Conservation (phyloP, 2,888 invertebrate genomes). For the Lasioglossum zephyrum region DNA sequence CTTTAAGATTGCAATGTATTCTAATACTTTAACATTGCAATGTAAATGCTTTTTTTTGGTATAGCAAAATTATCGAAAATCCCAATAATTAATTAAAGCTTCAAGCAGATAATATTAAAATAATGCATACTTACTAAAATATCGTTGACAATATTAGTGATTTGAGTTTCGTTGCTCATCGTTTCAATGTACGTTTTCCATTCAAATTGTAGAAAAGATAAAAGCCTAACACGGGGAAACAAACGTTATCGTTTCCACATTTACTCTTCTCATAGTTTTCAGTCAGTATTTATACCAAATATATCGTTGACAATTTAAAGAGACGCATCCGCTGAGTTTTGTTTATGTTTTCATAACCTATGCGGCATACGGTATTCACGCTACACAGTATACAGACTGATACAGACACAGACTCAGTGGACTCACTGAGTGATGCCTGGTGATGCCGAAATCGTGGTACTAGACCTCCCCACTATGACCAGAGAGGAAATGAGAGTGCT, state of each 20-base stretch:
- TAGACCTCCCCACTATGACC: no score
- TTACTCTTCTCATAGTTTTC: constrained; percentile 22
- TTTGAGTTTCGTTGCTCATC: constrained; percentile 87
- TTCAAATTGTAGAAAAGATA: not conserved
- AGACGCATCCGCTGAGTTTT: constrained; percentile 14
- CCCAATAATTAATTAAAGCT: no score
- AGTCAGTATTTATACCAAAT: not conserved
- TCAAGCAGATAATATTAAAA: not conserved
- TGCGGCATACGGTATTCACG: not conserved
- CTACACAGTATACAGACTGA: not conserved
- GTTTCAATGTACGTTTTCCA: constrained; percentile 15
- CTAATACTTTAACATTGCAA: no score
- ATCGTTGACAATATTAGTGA: constrained; percentile 88
- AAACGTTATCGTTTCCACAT: not conserved
- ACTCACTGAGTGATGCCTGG: no score
- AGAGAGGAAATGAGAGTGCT: no score
- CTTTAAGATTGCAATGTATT: no score
- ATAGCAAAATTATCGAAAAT: no score
- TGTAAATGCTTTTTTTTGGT: no score
- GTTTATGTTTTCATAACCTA: constrained; percentile 53
- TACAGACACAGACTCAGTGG: no score
- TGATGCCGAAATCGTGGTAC: no score
- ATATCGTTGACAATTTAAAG: constrained; percentile 7
- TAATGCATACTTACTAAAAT: constrained; percentile 86
- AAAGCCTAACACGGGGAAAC: constrained; percentile 1